These are phyloP conservation scores for Epistrophe eligans DNA, from an alignment of 2,888 invertebrate genomes.

Conservation along the genomic window DNA sequence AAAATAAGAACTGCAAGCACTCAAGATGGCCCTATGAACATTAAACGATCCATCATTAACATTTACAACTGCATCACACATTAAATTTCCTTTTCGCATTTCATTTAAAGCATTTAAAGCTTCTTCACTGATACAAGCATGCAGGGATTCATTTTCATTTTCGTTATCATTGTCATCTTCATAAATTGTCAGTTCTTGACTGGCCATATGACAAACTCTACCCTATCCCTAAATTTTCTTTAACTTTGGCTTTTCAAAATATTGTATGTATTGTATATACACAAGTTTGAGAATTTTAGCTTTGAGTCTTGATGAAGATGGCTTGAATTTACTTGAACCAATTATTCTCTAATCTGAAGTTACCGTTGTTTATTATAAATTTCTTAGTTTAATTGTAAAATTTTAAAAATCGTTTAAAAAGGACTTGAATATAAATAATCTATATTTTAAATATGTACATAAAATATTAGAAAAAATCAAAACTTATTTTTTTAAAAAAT, in stretches of 20 bases:
- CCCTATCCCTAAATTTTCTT: neutral
- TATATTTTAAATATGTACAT: constrained; percentile 53
- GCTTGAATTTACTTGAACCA: neutral
- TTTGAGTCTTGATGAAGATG: neutral
- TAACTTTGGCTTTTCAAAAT: neutral
- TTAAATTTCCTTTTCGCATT: constrained; percentile 91
- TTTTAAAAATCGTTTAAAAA: constrained; percentile 47
- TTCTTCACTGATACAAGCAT: constrained; percentile 90
- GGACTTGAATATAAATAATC: constrained; percentile 9
- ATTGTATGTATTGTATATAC: neutral
- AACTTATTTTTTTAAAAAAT: neutral
- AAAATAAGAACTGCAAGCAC: constrained; percentile 96
- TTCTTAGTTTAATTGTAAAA: constrained; percentile 16
- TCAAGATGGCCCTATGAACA: constrained; percentile 93
- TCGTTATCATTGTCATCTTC: constrained; percentile 67
- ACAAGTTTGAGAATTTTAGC: neutral
- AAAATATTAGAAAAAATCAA: constrained; percentile 9
- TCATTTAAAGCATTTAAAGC: constrained; percentile 94
- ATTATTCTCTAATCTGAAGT: neutral
- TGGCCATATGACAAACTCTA: constrained; percentile 40
- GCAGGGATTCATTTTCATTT: constrained; percentile 77
- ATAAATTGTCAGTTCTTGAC: constrained; percentile 19
- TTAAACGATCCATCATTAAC: constrained; percentile 93
- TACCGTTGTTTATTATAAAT: neutral
- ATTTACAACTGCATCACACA: constrained; percentile 94